Evolutionary conservation across 2,797 vertebrate species (phyloP).

Genomic region (Protonibea diacanthus): DNA sequence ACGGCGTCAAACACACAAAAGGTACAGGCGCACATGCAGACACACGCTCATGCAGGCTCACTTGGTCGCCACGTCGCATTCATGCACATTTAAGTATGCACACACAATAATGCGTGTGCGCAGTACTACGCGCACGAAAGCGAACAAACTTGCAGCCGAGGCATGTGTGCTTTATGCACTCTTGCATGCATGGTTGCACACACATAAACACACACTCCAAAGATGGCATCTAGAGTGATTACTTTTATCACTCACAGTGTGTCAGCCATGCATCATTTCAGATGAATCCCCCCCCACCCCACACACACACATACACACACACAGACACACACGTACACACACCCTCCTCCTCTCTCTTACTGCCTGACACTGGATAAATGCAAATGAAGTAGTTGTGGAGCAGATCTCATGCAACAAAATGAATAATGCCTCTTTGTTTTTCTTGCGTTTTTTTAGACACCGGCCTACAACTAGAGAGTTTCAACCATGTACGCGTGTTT

Average conservation of each 20-base stretch:
- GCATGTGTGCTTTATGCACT: slow-evolving; percentile 35
- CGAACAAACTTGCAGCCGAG: slow-evolving; percentile 47
- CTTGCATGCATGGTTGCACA: slow-evolving; percentile 57
- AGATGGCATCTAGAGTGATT: slow-evolving; percentile 80
- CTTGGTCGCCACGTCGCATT: slow-evolving; percentile 31
- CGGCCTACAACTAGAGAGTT: slow-evolving; percentile 21
- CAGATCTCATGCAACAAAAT: slow-evolving; percentile 75
- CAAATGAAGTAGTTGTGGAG: slow-evolving; percentile 82
- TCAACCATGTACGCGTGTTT: slow-evolving; percentile 12
- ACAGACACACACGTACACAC: no score
- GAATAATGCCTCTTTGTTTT: slow-evolving; percentile 74
- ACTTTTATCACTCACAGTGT: slow-evolving; percentile 80
- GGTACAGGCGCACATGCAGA: slow-evolving; percentile 70
- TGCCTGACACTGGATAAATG: slow-evolving; percentile 78
- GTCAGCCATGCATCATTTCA: slow-evolving; percentile 82
- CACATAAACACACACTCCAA: slow-evolving; percentile 39
- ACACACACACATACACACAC: background rate
- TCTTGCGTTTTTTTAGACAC: slow-evolving; percentile 37
- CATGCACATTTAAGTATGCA: slow-evolving; percentile 26
- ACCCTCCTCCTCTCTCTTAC: slow-evolving; percentile 50
- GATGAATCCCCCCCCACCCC: slow-evolving; percentile 66
- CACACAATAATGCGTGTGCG: slow-evolving; percentile 3
- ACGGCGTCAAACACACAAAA: slow-evolving; percentile 82
- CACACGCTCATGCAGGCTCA: slow-evolving; percentile 67
- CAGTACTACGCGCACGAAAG: slow-evolving; percentile 17